These are phyloP conservation scores for Xanthorhoe designata DNA, from an alignment of 2,888 invertebrate genomes.

Conservation along the genomic window DNA sequence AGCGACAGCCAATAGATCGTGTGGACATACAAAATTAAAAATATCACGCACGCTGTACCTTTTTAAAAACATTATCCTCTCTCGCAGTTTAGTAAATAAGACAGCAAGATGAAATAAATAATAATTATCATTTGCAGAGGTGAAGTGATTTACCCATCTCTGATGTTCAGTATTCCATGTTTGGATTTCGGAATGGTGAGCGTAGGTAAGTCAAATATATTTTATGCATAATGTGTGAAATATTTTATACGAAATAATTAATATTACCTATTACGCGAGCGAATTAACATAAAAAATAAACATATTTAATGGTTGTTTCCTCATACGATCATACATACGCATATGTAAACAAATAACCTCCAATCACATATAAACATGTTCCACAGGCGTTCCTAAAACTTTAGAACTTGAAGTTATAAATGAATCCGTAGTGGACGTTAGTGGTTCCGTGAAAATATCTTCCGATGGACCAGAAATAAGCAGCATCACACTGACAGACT, in stretches of 20 bases:
- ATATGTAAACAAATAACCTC: too few species aligned
- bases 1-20: too few species aligned
- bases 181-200: constrained; percentile 86
- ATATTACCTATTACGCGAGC: too few species aligned
- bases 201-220: constrained; percentile 75
- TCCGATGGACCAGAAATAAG: constrained; percentile 85
- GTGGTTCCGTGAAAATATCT: constrained; percentile 76
- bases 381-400: constrained; percentile 77
- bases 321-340: too few species aligned
- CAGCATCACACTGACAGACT: constrained; percentile 77
- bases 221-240: background rate
- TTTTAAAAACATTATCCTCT: too few species aligned
- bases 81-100: background rate
- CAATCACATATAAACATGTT: constrained; percentile 1
- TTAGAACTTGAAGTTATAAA: constrained; percentile 81
- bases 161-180: constrained; percentile 80
- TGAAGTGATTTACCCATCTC: constrained; percentile 85
- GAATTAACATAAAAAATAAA: too few species aligned
- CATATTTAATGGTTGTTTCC: too few species aligned
- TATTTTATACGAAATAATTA: background rate
- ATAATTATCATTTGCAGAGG: constrained; percentile 74
- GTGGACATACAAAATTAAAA: too few species aligned
- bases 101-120: background rate
- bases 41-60: too few species aligned
- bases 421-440: constrained; percentile 83